Evolutionary conservation across 2,797 vertebrate genomes (phyloP).

Genomic region (Spatula clypeata): DNA sequence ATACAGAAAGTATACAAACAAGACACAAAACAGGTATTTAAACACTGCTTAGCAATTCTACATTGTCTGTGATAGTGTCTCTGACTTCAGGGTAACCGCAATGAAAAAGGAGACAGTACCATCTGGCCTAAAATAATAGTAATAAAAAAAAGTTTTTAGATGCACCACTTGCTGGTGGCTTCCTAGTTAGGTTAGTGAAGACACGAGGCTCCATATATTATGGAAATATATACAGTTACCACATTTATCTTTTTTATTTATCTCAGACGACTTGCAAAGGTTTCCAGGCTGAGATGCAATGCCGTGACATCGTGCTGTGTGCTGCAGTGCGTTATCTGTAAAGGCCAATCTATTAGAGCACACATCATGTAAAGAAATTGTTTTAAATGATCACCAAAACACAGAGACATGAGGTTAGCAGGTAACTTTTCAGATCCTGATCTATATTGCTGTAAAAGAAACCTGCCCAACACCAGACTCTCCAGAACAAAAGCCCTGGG

Average conservation of each 20-base stretch:
- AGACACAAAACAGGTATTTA: not conserved
- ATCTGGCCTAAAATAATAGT: not conserved
- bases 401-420: not conserved
- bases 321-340: not conserved
- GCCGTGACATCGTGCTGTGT: accelerated
- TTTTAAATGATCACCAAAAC: not conserved
- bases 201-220: not conserved
- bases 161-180: not conserved
- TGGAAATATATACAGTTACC: not conserved
- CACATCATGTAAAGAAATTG: not conserved
- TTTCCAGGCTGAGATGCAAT: not conserved
- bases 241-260: not conserved
- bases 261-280: not conserved
- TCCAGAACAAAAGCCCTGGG: not conserved
- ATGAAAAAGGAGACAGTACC: not conserved
- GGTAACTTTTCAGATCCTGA: not conserved
- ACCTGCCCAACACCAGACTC: not conserved
- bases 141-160: not conserved
- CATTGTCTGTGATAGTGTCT: not conserved
- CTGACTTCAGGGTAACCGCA: not conserved
- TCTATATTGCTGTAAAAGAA: not conserved
- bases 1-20: not conserved
- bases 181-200: not conserved
- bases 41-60: not conserved
- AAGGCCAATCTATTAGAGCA: not conserved